These are phyloP conservation scores for Lepidostoma basale DNA, from an alignment of 1,140 invertebrate genomes.

Conservation along the genomic window DNA sequence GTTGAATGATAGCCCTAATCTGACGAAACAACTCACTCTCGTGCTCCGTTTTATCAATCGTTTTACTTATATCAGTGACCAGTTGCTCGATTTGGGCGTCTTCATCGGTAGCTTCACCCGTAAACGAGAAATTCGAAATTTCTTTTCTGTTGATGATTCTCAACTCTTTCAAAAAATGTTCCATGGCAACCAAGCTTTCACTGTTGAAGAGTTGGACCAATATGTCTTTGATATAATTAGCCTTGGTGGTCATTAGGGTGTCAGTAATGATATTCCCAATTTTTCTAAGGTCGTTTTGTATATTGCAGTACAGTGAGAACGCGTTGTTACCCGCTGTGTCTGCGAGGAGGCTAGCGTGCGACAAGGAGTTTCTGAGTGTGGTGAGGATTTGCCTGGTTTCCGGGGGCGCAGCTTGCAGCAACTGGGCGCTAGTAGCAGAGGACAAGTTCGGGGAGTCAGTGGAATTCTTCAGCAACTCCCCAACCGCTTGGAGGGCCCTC, in stretches of 20 bases:
- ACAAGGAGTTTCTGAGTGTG: background rate
- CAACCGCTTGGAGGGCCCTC: background rate
- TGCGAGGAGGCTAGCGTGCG: background rate
- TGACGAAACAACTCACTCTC: background rate
- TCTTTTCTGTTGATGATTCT: background rate
- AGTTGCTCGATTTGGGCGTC: background rate
- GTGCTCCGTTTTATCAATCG: background rate
- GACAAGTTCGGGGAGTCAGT: background rate
- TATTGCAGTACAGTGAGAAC: background rate
- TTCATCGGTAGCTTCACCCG: background rate
- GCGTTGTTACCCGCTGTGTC: background rate
- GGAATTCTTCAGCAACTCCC: background rate
- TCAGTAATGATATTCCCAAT: background rate
- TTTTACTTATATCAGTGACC: background rate
- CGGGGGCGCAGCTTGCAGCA: background rate
- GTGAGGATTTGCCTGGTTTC: no score
- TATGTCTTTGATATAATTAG: background rate
- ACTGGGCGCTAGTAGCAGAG: background rate
- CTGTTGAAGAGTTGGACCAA: background rate
- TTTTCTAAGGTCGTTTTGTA: slow-evolving; percentile 5
- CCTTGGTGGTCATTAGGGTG: background rate
- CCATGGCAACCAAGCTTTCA: background rate
- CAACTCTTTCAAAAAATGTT: background rate
- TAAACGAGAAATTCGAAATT: no score
- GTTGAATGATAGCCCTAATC: background rate